These are phyloP conservation scores for Ennomos erosarius DNA, from an alignment of 2,888 invertebrate genomes.

Conservation along the genomic window DNA sequence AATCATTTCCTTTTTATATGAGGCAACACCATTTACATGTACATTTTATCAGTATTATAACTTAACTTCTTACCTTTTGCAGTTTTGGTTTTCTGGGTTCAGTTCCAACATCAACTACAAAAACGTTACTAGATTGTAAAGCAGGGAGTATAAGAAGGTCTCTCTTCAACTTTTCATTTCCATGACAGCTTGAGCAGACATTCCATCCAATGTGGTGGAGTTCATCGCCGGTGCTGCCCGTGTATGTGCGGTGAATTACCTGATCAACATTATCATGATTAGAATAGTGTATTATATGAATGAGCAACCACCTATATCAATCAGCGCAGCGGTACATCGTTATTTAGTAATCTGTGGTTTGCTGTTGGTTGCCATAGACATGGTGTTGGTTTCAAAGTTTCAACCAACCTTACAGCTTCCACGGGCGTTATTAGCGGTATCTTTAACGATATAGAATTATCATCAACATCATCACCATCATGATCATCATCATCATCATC, in stretches of 20 bases:
- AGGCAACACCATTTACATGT: constrained; percentile 1
- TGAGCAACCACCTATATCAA: too few species aligned
- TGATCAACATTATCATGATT: constrained; percentile 57
- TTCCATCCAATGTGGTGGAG: constrained; percentile 99
- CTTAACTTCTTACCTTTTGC: constrained; percentile 87
- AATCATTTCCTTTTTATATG: background rate
- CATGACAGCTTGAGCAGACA: constrained; percentile 96
- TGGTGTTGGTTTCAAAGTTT: too few species aligned
- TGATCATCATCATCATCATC: too few species aligned
- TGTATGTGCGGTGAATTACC: constrained; percentile 94
- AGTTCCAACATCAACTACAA: constrained; percentile 91
- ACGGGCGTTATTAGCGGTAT: too few species aligned
- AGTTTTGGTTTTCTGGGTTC: constrained; percentile 90
- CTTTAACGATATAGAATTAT: too few species aligned
- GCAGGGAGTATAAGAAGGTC: constrained; percentile 94
- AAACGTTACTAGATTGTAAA: constrained; percentile 92
- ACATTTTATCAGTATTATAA: too few species aligned
- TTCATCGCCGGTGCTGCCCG: constrained; percentile 93
- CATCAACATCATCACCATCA: too few species aligned
- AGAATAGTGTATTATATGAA: too few species aligned
- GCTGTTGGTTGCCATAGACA: too few species aligned
- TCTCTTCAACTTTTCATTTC: constrained; percentile 84
- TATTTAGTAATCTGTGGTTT: too few species aligned
- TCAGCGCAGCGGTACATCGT: too few species aligned
- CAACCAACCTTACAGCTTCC: too few species aligned